phyloP scores from a whole-genome alignment of 2,113 vertebrate genomes.

The Mohoua ochrocephala region DNA sequence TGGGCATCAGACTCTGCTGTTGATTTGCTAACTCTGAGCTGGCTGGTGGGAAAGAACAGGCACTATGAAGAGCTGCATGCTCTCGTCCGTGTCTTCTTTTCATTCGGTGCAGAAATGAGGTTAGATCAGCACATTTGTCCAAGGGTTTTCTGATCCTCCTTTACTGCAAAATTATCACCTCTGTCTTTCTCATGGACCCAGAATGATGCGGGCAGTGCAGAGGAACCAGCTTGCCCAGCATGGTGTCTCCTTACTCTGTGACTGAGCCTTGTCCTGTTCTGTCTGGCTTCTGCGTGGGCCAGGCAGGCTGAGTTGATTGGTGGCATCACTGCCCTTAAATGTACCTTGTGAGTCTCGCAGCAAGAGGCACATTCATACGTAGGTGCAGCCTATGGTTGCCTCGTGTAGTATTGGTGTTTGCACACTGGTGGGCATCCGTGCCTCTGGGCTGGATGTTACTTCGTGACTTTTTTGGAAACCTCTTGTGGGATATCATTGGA shows the following conservation, averaged over 20 bases:
- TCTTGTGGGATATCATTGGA: background rate
- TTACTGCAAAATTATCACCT: background rate
- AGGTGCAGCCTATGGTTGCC: background rate
- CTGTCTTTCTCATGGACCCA: background rate
- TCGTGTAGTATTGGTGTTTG: background rate
- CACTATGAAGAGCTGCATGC: background rate
- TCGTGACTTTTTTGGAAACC: background rate
- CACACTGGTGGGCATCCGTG: rapidly evolving
- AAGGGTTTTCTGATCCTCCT: background rate
- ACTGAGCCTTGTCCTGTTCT: background rate
- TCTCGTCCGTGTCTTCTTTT: background rate
- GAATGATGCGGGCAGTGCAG: background rate
- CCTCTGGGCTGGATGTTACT: background rate
- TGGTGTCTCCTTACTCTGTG: background rate
- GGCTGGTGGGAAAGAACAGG: background rate
- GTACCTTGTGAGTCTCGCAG: background rate
- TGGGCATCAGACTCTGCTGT: background rate
- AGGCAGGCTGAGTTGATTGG: background rate
- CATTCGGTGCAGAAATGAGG: background rate
- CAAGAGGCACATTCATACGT: rapidly evolving
- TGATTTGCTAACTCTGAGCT: background rate
- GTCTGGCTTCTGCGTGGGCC: background rate
- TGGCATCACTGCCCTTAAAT: background rate
- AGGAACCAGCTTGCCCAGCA: background rate
- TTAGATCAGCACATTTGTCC: background rate